Evolutionary conservation across 2,113 vertebrate genomes (phyloP), one percentile per base, ranked within the genome.

Genomic region (Syngnathoides biaculeatus): DNA sequence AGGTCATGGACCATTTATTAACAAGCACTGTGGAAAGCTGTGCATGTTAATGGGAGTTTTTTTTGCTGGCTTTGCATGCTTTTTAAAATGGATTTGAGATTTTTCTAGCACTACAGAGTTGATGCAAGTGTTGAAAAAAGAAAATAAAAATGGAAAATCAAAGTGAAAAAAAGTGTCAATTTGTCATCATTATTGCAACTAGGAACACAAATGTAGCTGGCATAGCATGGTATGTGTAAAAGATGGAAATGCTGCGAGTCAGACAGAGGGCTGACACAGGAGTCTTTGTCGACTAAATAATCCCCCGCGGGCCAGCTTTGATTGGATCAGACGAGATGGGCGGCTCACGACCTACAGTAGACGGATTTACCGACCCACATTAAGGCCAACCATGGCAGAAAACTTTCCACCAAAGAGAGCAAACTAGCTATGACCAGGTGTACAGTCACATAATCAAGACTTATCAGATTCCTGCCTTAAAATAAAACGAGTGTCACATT

Each of bases 221-320:
- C 13, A 40, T 62, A 62, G 40, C n/a, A 7, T 8, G 55, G 55
- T 20, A 2, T 15, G 30, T 17, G 35, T 13, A 7, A n/a, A 60
- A 38, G 35, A 39, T 62, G 22, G n/a, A 43, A 62, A 62, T 14
- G 7, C 40, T 1, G n/a, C 7, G 40, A 62, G 39, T 62, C 39
- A 43, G 40, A 42, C 39, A 14, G 58, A 35, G 12, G 35, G 39
- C 12, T 8, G 15, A 43, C 40, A 45, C n/a, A 24, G 60, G n/a
- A 43, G 8, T 26, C 60, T 61, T 61, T 61, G 58, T 61, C 39
- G 26, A 40, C 30, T 42, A 24, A 22, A 61, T 61, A 61, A 61
- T 43, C 60, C 39, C 58, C 38, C 58, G 2, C 11, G 11, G 30
- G 58, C 20, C 60, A 43, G 39, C n/a, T 62, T 42, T 62, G 60